Conservation (phyloP, 2,797 vertebrate genomes). For the Malacoctenus gilli region DNA sequence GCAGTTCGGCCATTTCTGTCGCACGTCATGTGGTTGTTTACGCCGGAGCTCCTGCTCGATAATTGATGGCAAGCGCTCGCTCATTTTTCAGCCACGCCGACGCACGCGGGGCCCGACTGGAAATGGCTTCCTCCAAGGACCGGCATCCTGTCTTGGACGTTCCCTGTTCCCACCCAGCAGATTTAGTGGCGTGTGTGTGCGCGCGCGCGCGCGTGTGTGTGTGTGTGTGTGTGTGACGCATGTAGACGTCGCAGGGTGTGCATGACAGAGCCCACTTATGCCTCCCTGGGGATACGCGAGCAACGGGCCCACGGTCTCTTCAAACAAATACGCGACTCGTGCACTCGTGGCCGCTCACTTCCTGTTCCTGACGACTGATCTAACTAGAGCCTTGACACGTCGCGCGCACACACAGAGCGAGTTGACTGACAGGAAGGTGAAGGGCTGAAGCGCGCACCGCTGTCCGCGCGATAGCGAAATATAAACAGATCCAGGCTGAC, state of each 20-base stretch:
- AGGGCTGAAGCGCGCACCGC: too few species aligned
- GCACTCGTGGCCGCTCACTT: constrained; percentile 36
- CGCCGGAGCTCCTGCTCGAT: constrained; percentile 35
- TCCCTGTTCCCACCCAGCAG: constrained; percentile 64
- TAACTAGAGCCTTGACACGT: constrained; percentile 4
- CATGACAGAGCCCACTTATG: constrained; percentile 15
- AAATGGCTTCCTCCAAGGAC: constrained; percentile 67
- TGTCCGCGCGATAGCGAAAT: too few species aligned
- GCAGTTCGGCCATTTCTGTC: too few species aligned
- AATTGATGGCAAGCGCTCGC: constrained; percentile 65
- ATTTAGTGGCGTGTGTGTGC: constrained; percentile 22
- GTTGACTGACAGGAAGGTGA: too few species aligned
- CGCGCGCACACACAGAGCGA: constrained; percentile 16
- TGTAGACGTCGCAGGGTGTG: not conserved
- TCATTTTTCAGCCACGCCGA: too few species aligned
- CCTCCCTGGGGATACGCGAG: constrained; percentile 53
- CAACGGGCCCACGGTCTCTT: constrained; percentile 40
- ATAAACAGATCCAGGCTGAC: not conserved
- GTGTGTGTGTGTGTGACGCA: constrained; percentile 10
- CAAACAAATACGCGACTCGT: constrained; percentile 52
- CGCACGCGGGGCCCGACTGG: constrained; percentile 13
- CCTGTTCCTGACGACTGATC: constrained; percentile 35
- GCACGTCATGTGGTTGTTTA: constrained; percentile 46
- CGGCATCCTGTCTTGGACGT: constrained; percentile 75
- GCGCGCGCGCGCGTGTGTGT: constrained; percentile 24